Evolutionary conservation across 1,140 invertebrate genomes (phyloP).

Genomic region (Elysia chlorotica): DNA sequence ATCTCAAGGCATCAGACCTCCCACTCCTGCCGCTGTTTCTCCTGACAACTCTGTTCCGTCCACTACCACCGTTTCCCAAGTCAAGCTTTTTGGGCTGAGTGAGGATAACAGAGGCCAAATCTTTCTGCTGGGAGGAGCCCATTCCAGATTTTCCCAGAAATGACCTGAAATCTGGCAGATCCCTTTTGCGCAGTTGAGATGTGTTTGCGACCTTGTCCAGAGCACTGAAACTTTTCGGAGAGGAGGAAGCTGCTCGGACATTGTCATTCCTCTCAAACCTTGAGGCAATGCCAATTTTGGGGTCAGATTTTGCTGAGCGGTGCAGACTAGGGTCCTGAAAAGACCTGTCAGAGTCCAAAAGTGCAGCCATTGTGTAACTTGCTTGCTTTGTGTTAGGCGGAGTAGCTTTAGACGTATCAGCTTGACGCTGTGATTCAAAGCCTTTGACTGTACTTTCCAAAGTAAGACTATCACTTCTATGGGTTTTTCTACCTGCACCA

Average conservation of each 20-base stretch:
- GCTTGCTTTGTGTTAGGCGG: neutral
- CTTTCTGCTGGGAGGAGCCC: slow-evolving; percentile 1
- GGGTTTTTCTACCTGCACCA: slow-evolving; percentile 30
- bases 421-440: neutral
- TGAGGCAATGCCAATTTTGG: slow-evolving; percentile 56
- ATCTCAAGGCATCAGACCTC: too few relatives aligned
- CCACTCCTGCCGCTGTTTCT: too few relatives aligned
- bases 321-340: slow-evolving; percentile 58
- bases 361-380: neutral
- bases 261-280: slow-evolving; percentile 46
- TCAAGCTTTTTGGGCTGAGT: slow-evolving; percentile 28
- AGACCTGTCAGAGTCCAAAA: slow-evolving; percentile 9
- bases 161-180: slow-evolving; percentile 18
- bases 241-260: neutral
- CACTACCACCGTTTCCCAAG: too few relatives aligned
- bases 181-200: slow-evolving; percentile 3
- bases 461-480: slow-evolving; percentile 48
- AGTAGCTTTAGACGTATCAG: neutral
- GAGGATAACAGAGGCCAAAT: slow-evolving; percentile 10
- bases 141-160: slow-evolving; percentile 24
- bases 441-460: neutral
- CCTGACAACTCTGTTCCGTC: too few relatives aligned
- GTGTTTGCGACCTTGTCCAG: slow-evolving; percentile 6
- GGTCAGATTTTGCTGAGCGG: slow-evolving; percentile 43
- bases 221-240: slow-evolving; percentile 9